Base-by-base conservation (phyloP, 2,113 vertebrate genomes). In the Psephotus haematonotus region DNA sequence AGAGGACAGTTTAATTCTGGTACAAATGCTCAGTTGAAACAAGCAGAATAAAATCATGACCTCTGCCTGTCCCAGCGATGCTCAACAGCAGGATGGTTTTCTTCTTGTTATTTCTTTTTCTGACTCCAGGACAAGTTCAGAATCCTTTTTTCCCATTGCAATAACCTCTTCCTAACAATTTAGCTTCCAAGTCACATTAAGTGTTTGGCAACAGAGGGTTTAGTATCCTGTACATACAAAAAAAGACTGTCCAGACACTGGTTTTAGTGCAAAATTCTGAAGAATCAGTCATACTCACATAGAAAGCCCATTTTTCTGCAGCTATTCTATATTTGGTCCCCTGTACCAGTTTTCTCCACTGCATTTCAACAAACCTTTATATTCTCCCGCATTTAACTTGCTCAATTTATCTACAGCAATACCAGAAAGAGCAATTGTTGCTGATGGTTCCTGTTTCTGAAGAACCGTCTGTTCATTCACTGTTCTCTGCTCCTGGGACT, bases 401-500 rank as follows among this genome's bases (percentile, higher is more conserved):
- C 5, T 67, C 14, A 22, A 9, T 43, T 55, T 29, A 31, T 3
- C 43, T 28, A 7, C 44, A 49, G 71, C 57, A 35, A 2, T 1
- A 28, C 9, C 70, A 70, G 41, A 53, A 63, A 22, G 49, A 80
- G 41, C 67, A 13, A 39, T 0, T 49, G 43, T 1, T 39, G 64
- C 7, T 16, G 18, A 39, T 2, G 9, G 15, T 5, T 91, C 57
- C 33, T 7, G 3, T 11, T 23, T 13, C 49, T 27, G 22, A 65
- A 2, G 20, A 15, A 7, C 39, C 46, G 35, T 41, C 70, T 28
- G 47, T 5, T 69, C 69, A 3, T 17, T 39, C 59, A 15, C n/a
- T 3, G 33, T n/a, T 3, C 65, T 10, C 59, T 23, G 50, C 71
- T 62, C n/a, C 68, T 0, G 0, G 33, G 28, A 62, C 39, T 0